A percentile compares a stretch with the other conserved stretches of the same genome.
phyloP scores from a whole-genome alignment of 53 echinoderm and acorn worm genomes.

The Holothuria leucospilota region DNA sequence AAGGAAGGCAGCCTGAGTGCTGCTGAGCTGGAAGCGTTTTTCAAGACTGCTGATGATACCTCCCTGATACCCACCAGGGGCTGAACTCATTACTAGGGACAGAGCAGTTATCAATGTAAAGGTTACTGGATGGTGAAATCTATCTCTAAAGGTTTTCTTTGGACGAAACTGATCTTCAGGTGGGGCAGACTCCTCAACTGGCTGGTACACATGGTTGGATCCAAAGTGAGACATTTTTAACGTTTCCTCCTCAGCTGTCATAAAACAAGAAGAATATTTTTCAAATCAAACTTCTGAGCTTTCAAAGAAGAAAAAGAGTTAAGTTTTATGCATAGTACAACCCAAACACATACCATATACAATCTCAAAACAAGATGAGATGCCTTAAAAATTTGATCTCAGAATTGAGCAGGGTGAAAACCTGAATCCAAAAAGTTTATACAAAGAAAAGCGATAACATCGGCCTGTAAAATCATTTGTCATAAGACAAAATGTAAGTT shows the following conservation, averaged over 20 bases:
- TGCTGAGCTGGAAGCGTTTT: slow-evolving; percentile 33
- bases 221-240: slow-evolving; percentile 10
- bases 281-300: too few relatives aligned
- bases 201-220: slow-evolving; percentile 13
- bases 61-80: slow-evolving; percentile 18
- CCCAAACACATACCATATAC: too few relatives aligned
- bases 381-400: too few relatives aligned
- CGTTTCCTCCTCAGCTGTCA: background rate
- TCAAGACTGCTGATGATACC: slow-evolving; percentile 26
- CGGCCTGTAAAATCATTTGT: too few relatives aligned
- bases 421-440: too few relatives aligned
- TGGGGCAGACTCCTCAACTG: slow-evolving; percentile 19
- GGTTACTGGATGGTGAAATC: slow-evolving; percentile 4
- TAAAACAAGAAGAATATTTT: too few relatives aligned
- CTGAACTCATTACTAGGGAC: slow-evolving; percentile 14
- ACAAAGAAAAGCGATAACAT: too few relatives aligned
- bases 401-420: too few relatives aligned
- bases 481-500: too few relatives aligned
- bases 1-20: background rate
- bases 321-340: too few relatives aligned
- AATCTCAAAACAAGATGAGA: too few relatives aligned
- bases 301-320: too few relatives aligned
- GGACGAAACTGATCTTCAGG: background rate
- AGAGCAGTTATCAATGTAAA: slow-evolving; percentile 1
- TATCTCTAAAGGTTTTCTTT: slow-evolving; percentile 19